Evolutionary conservation across 1,140 invertebrate genomes (phyloP), one percentile per base, ranked within the genome.

Genomic region (Drosophila neocordata): DNA sequence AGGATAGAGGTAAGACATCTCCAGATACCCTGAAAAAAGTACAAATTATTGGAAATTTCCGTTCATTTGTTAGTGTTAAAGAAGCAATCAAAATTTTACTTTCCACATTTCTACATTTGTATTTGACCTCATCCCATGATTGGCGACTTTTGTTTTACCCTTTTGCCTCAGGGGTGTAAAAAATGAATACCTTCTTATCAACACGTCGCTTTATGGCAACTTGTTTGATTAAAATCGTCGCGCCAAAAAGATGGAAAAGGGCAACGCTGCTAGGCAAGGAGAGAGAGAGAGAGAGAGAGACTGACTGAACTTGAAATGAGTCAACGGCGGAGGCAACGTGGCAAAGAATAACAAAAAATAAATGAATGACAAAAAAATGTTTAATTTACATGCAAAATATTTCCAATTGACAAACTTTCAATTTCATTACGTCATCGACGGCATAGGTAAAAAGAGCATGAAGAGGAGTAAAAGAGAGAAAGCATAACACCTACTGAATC

Each of bases 141-240:
- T 13, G 15, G 18, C 8, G 7, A 11, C 41, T 48, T 48, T 11
- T 9, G 9, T 20, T 0, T 48, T 20, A 15, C 0, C 34, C 41
- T 48, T 48, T 48, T 11, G 41, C 15, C 15, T 13, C 8, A 9
- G 5, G 15, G 71, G 71, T 75, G 74, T 56, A 22, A 56, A 18
- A 37, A 15, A 27, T 9, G 20, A 27, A 22, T 6, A 62, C 12
- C 51, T 75, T 75, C 51, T 75, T 75, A 75, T 75, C 53, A 56
- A 35, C 12, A 1, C 64, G 64, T 6, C 56, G 64, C 12, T 38
- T 24, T 68, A 69, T 57, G 61, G 75, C 72, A 74, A 75, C 72
- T 75, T 75, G 72, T 75, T 75, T 75, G 72, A 74, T 74, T 74
- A 74, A 67, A 73, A 13, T 67, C 57, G 31, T 22, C 55, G 56